Conservation (phyloP, 2,888 invertebrate genomes). For the Lasius platythorax region DNA sequence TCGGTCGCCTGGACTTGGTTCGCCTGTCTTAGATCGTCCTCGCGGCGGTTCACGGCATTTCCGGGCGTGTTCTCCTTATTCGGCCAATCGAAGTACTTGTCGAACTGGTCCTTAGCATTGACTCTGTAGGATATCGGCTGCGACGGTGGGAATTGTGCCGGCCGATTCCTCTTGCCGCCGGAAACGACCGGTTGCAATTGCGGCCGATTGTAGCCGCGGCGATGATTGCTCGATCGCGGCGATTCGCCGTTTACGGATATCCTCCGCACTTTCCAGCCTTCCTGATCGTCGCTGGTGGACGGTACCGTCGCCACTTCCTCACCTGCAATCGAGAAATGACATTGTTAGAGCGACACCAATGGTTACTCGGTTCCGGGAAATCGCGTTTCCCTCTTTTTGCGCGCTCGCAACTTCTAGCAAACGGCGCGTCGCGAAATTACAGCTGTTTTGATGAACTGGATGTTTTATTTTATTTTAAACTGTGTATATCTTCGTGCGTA, state of each 20-base stretch:
- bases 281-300: constrained; percentile 73
- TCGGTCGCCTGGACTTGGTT: constrained; percentile 45
- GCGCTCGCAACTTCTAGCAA: not conserved
- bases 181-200: constrained; percentile 71
- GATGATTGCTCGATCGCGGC: constrained; percentile 64
- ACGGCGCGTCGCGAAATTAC: not conserved
- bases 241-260: constrained; percentile 75
- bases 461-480: constrained; percentile 9
- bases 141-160: constrained; percentile 69
- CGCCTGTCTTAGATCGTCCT: constrained; percentile 33
- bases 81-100: constrained; percentile 80
- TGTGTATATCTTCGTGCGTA: not conserved
- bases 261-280: constrained; percentile 76
- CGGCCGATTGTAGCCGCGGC: constrained; percentile 73
- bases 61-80: constrained; percentile 82
- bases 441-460: not conserved
- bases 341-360: not conserved
- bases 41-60: constrained; percentile 75
- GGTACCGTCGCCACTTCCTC: constrained; percentile 80
- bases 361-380: not conserved
- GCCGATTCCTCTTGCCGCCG: constrained; percentile 67
- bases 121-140: constrained; percentile 77
- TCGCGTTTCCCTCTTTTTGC: not conserved
- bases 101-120: constrained; percentile 79
- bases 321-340: constrained; percentile 76